Conservation (phyloP, 1,140 invertebrate species). For the Pogonomyrmex barbatus region DNA sequence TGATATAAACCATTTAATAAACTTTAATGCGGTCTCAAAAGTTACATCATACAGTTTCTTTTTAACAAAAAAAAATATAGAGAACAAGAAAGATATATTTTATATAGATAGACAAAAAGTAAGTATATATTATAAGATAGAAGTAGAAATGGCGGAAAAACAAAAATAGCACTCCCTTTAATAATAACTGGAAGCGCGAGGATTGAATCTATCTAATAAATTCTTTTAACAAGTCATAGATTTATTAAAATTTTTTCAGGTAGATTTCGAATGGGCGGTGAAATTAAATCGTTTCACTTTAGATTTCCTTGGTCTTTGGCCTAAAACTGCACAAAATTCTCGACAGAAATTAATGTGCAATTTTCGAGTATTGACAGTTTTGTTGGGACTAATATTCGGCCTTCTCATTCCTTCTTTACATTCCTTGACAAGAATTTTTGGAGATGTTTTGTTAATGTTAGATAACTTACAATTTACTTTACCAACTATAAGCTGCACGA, state of each 20-base stretch:
- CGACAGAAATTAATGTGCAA: neutral
- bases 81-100: too few species aligned
- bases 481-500: neutral
- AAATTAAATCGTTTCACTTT: slow-evolving; percentile 49
- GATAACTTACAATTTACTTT: slow-evolving; percentile 39
- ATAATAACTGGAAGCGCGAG: too few species aligned
- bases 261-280: slow-evolving; percentile 65
- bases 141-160: too few species aligned
- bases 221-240: neutral
- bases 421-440: slow-evolving; percentile 17
- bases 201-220: too few species aligned
- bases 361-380: neutral
- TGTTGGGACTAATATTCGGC: neutral
- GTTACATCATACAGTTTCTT: too few species aligned
- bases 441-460: slow-evolving; percentile 1
- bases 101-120: too few species aligned
- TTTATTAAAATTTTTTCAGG: slow-evolving; percentile 1
- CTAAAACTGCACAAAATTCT: neutral
- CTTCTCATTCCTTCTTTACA: slow-evolving; percentile 25
- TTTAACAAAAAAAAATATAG: too few species aligned
- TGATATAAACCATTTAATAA: too few species aligned
- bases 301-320: slow-evolving; percentile 49
- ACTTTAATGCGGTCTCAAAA: too few species aligned
- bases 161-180: too few species aligned
- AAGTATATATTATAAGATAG: too few species aligned